Base-by-base conservation (phyloP, 2,888 invertebrate species). In the Coenonympha arcania region DNA sequence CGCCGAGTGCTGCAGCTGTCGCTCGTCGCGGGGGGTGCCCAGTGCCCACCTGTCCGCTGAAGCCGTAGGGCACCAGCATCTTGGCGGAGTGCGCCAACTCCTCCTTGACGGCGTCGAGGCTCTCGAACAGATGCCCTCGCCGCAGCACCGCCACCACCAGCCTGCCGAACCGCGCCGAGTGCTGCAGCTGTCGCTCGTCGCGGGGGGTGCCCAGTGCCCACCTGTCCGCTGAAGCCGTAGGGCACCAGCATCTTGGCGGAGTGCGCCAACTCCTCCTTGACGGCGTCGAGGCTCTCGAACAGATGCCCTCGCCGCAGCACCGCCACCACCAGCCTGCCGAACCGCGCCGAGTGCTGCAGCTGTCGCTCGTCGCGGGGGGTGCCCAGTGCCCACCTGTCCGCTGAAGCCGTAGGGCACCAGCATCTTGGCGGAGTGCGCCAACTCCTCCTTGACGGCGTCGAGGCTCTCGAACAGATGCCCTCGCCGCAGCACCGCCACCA, bases 191-290 rank as follows among this genome's bases (percentile, higher is more conserved):
- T 39, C 89, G 89, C 4, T 98, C 88, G 0, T 99, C 99, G 42
- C 92, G 90, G 16, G 90, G 85, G 0, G 95, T 94, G 9, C 93
- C 91, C n/a, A 9, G 2, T 2, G 8, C 34, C 6, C 24, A 89
- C 90, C 80, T 90, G 88, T 45, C 89, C 89, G 33, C 73, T 82
- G 4, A 91, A 80, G 0, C 89, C 89, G 2, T 82, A 73, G 0
- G 97, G 98, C 2, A 95, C 91, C 47, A 98, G 88, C 79, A 92
- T 93, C 71, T 91, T 89, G 31, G 98, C 90, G 58, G 92, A 91
- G 39, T 90, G 90, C 0, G 91, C 88, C 1, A 98, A 77, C 79
- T 99, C 98, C 13, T 86, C 87, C 78, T 98, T 94, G 0, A 99
- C 92, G 0, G 89, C 87, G 58, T 96, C 93, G 62, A 96, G 86